A percentile compares a stretch with the other conserved stretches of the same genome.
Conservation (phyloP, 2,113 vertebrate species). For the Neomonachus schauinslandi region DNA sequence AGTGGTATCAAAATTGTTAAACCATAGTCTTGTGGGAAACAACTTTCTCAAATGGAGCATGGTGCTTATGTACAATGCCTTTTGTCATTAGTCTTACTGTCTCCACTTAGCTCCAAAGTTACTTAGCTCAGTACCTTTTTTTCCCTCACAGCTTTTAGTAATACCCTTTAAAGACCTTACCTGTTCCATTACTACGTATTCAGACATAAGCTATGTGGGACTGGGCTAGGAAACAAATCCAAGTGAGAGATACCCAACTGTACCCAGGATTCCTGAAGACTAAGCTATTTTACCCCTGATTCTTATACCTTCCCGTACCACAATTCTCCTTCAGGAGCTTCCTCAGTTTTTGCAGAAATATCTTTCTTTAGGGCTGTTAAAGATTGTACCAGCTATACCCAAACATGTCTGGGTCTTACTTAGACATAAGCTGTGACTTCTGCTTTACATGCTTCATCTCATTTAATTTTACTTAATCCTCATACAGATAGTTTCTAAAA, state of each 20-base stretch:
- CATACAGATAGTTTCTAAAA: conserved; percentile 37
- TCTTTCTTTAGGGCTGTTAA: not conserved
- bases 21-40: not conserved
- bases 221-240: not conserved
- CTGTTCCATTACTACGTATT: not conserved
- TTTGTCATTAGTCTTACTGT: not conserved
- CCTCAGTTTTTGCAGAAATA: conserved; percentile 18
- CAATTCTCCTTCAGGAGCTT: not conserved
- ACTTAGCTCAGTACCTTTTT: conserved; percentile 12
- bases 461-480: conserved; percentile 45
- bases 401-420: conserved; percentile 17
- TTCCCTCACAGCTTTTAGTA: conserved; percentile 1
- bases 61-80: not conserved
- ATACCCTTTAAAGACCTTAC: not conserved
- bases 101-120: not conserved
- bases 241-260: not conserved
- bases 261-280: conserved; percentile 7
- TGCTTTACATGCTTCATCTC: not conserved
- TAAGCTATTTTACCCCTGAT: not conserved
- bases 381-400: not conserved
- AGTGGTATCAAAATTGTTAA: conserved; percentile 20
- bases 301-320: not conserved
- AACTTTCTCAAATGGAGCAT: not conserved
- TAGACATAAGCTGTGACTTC: not conserved
- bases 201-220: not conserved